These are phyloP conservation scores for Terrapene triunguis DNA, from an alignment of 2,113 vertebrate genomes.

Conservation along the genomic window DNA sequence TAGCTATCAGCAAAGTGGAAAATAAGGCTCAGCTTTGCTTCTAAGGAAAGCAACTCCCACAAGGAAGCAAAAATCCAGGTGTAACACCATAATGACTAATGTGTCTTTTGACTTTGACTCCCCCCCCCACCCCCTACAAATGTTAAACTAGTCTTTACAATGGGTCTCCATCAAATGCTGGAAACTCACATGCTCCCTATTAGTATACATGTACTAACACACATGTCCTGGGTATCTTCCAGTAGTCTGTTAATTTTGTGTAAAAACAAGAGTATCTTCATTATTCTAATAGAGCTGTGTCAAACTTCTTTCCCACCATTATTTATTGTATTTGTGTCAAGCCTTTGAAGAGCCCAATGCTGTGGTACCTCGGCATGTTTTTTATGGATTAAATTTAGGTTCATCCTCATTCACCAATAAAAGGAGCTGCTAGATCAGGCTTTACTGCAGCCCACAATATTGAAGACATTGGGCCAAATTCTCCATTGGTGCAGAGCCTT, in stretches of 20 bases:
- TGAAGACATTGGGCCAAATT: not conserved
- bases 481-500: not conserved
- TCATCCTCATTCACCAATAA: not conserved
- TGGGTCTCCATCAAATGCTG: slow-evolving; percentile 12
- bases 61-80: slow-evolving; percentile 63
- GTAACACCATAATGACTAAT: slow-evolving; percentile 39
- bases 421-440: not conserved
- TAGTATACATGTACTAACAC: not conserved
- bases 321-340: not conserved
- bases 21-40: slow-evolving; percentile 68
- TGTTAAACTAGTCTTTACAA: slow-evolving; percentile 36
- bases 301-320: not conserved
- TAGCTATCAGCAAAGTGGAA: slow-evolving; percentile 62
- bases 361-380: not conserved
- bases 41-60: slow-evolving; percentile 55
- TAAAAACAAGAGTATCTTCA: not conserved
- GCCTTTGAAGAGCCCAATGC: not conserved
- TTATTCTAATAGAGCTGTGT: not conserved
- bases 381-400: not conserved
- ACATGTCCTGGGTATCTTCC: not conserved
- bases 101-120: slow-evolving; percentile 5
- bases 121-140: not conserved
- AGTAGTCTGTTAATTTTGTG: not conserved
- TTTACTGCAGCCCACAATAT: not conserved
- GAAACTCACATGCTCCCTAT: not conserved